These are phyloP conservation scores for Drosophila suzukii DNA, from an alignment of 1,140 invertebrate species.

Conservation along the genomic window DNA sequence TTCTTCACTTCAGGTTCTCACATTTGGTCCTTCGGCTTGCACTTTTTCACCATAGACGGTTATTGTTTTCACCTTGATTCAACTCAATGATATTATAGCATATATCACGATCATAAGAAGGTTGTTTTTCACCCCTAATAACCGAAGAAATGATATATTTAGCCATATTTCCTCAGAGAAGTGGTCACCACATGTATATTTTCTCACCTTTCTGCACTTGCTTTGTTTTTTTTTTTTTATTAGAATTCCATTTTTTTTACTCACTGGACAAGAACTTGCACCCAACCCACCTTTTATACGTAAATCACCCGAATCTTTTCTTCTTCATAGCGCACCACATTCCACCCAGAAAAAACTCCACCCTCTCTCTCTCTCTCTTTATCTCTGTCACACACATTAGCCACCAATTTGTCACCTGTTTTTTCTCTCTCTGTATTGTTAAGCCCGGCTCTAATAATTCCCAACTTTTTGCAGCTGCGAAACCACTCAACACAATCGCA, in stretches of 20 bases:
- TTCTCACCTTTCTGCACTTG: background rate
- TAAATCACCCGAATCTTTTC: constrained; percentile 12
- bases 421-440: constrained; percentile 12
- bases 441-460: constrained; percentile 30
- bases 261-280: background rate
- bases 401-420: constrained; percentile 8
- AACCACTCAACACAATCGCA: constrained; percentile 35
- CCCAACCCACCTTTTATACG: background rate
- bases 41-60: constrained; percentile 3
- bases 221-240: background rate
- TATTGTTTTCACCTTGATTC: background rate
- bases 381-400: constrained; percentile 16
- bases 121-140: background rate
- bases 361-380: constrained; percentile 8
- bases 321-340: constrained; percentile 19
- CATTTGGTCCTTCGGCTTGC: constrained; percentile 11
- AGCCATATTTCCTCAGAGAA: background rate
- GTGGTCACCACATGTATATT: background rate
- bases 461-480: constrained; percentile 44
- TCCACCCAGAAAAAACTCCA: constrained; percentile 12
- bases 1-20: background rate
- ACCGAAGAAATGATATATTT: background rate
- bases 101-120: background rate
- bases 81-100: background rate
- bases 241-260: background rate